A percentile compares a stretch with the other conserved stretches of the same genome.
Evolutionary conservation across 2,888 invertebrate genomes (phyloP).

Genomic region (Fabriciana adippe): DNA sequence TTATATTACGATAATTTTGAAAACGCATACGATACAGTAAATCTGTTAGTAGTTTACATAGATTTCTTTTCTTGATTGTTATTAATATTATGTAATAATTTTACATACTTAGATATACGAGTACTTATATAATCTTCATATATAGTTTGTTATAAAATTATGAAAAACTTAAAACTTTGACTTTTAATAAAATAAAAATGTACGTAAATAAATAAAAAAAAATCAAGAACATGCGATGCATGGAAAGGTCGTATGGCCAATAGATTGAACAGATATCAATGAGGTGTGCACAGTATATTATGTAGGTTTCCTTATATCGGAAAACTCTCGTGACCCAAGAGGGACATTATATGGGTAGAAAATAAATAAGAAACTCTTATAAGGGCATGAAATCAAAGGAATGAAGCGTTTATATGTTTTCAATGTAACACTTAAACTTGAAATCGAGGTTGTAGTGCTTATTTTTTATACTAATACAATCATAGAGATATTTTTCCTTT

Average conservation of each 20-base stretch:
- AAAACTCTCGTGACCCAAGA: slow-evolving; percentile 36
- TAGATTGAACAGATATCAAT: slow-evolving; percentile 30
- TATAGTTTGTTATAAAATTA: no score
- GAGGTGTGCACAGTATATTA: slow-evolving; percentile 20
- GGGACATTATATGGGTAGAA: slow-evolving; percentile 38
- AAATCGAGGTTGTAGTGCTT: slow-evolving; percentile 30
- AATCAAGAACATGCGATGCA: slow-evolving; percentile 18
- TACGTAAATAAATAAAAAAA: slow-evolving; percentile 3
- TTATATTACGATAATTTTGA: no score
- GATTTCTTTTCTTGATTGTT: no score
- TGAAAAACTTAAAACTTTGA: no score
- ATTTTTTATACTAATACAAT: neutral
- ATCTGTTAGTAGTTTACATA: no score
- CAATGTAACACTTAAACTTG: slow-evolving; percentile 34
- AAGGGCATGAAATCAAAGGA: slow-evolving; percentile 38
- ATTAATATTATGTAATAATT: no score
- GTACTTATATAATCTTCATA: no score
- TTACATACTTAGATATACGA: no score
- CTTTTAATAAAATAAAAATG: neutral
- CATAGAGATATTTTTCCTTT: neutral
- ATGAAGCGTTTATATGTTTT: slow-evolving; percentile 34
- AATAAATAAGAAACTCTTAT: slow-evolving; percentile 34
- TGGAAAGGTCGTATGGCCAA: slow-evolving; percentile 27
- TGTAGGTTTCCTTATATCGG: slow-evolving; percentile 36
- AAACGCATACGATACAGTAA: no score